These are phyloP conservation scores for Aporrectodea caliginosa DNA, from an alignment of 1,140 invertebrate species.

Conservation along the genomic window DNA sequence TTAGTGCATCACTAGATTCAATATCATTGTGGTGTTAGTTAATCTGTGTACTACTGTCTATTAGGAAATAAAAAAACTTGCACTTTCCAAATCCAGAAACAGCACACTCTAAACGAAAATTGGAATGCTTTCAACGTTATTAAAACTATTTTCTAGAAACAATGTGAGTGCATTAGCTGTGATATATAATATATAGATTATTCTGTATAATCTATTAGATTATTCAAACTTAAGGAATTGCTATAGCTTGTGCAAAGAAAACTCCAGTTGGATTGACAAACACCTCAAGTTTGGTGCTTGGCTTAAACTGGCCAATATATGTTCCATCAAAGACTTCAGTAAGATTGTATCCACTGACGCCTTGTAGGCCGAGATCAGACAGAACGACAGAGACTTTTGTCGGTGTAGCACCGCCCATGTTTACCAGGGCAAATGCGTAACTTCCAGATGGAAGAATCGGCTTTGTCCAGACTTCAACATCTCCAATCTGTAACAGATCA, in stretches of 20 bases:
- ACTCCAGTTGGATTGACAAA: constrained; percentile 86
- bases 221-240: neutral
- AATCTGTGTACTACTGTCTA: no score
- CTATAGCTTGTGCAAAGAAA: constrained; percentile 35
- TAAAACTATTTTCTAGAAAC: no score
- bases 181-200: no score
- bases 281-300: constrained; percentile 82
- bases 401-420: constrained; percentile 39
- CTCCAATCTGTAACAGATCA: constrained; percentile 26
- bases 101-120: no score
- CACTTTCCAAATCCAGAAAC: no score
- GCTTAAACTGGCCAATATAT: constrained; percentile 66
- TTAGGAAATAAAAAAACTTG: no score
- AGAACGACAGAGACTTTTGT: constrained; percentile 47
- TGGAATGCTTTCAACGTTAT: no score
- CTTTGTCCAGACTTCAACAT: constrained; percentile 41
- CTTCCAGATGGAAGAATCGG: constrained; percentile 38
- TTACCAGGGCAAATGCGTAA: constrained; percentile 41
- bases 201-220: no score
- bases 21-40: no score
- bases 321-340: constrained; percentile 60
- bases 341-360: constrained; percentile 74
- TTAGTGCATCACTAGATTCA: no score
- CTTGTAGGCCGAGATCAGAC: constrained; percentile 74
- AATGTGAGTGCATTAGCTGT: no score